Conservation (phyloP, 2,888 invertebrate species). For the Salticus scenicus region DNA sequence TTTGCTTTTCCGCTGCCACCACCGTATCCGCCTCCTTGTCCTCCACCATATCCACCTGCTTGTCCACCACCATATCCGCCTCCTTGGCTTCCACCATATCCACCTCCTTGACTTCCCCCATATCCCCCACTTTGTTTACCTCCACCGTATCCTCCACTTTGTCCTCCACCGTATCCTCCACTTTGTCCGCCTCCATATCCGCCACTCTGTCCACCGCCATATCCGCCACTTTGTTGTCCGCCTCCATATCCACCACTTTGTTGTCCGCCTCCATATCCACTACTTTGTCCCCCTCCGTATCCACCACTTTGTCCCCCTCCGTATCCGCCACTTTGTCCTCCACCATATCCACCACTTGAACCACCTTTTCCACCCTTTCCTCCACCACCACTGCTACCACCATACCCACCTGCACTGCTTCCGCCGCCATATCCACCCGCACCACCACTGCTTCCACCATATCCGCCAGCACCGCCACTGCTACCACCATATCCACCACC, state of each 20-base stretch:
- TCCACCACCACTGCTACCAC: constrained; percentile 74
- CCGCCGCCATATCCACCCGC: background rate
- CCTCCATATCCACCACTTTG: background rate
- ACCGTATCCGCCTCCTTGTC: constrained; percentile 15
- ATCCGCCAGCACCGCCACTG: constrained; percentile 18
- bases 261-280: constrained; percentile 35
- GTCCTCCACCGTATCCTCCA: constrained; percentile 52
- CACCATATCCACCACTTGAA: constrained; percentile 81
- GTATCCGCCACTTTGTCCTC: constrained; percentile 82
- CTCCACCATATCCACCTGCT: constrained; percentile 14
- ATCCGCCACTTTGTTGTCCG: constrained; percentile 48
- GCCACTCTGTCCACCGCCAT: constrained; percentile 47
- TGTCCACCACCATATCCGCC: background rate
- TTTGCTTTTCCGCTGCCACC: constrained; percentile 13
- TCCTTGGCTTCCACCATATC: constrained; percentile 37
- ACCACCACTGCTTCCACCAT: constrained; percentile 15
- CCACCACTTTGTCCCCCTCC: constrained; percentile 75
- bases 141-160: constrained; percentile 39
- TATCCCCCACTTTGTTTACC: background rate
- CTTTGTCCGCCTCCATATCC: constrained; percentile 77
- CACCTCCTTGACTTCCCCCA: constrained; percentile 44
- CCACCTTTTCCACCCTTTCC: constrained; percentile 74
- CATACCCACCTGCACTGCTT: constrained; percentile 79
- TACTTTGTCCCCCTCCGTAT: constrained; percentile 36
- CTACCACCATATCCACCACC: constrained; percentile 24